Base-by-base conservation (phyloP, 2,888 invertebrate species). In the Pollenia amentaria region DNA sequence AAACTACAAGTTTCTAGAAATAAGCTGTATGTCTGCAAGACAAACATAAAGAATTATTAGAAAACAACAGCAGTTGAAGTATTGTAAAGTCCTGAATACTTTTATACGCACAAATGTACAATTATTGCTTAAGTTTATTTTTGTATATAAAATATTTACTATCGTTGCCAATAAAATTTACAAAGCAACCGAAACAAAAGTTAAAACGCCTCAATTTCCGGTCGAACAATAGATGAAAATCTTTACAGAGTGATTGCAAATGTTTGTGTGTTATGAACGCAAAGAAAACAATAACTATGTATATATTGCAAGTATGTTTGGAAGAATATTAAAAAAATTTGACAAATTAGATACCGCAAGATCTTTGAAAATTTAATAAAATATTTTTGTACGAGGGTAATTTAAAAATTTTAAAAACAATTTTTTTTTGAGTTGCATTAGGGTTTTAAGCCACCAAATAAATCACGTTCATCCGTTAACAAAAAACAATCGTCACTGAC, bases 141-240 rank as follows among this genome's bases (percentile, higher is more conserved):
- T 21, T 8, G 9, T 29, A 14, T 67, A 29, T 21, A 48, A 65
- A 40, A 21, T 16, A 38, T 29, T 48, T 48, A 29, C 10, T n/a
- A 9, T 9, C 21, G 29, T 3, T 29, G 3, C n/a, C 2, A 29
- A 14, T 9, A 46, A 53, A 38, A n/a, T 21, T 12, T 44, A 42
- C 29, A 62, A 60, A 46, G 46, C 14, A 67, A 44, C 42, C 64
- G 70, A 46, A 70, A 64, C 64, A 81, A 62, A 82, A 62, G 64
- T 64, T 69, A 81, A 69, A 88, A 81, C 67, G 85, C 85, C 79
- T 85, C 48, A 84, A 79, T 88, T 84, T 86, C 85, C 88, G 88
- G 69, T 76, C 48, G 75, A 84, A 67, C 57, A 48, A 51, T 44
- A 40, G 51, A 67, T 60, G 51, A 18, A 73, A 57, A 82, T 62